phyloP scores from a whole-genome alignment of 2,888 invertebrate genomes.

The Orchesellides sinensis region DNA sequence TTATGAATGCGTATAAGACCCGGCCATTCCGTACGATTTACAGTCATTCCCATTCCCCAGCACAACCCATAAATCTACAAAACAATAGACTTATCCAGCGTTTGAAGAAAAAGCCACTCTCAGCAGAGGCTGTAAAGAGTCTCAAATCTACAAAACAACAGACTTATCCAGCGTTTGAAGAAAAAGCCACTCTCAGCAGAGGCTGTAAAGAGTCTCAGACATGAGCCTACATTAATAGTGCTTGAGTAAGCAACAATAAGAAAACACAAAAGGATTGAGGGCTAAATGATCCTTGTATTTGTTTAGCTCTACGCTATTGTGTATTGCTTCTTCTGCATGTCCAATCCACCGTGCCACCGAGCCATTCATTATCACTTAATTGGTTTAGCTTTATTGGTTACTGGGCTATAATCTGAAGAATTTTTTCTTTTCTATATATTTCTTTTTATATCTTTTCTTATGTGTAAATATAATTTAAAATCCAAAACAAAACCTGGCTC shows the following conservation, averaged over 20 bases:
- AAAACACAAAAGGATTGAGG: too few relatives aligned
- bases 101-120: not conserved
- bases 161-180: conserved; percentile 16
- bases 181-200: conserved; percentile 29
- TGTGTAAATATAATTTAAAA: too few relatives aligned
- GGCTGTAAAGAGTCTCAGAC: conserved; percentile 15
- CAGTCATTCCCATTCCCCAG: conserved; percentile 56
- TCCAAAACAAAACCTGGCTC: too few relatives aligned
- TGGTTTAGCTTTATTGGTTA: conserved; percentile 8
- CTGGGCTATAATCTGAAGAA: not conserved
- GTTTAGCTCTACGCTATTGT: not conserved
- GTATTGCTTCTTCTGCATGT: not conserved
- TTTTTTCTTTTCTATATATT: not conserved
- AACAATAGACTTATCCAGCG: conserved; percentile 43
- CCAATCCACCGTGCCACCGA: not conserved
- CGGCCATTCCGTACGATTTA: conserved; percentile 53
- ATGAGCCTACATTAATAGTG: conserved; percentile 26
- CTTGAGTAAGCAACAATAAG: not conserved
- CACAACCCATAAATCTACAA: conserved; percentile 56
- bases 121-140: too few relatives aligned
- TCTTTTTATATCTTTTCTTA: not conserved
- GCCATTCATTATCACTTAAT: conserved; percentile 20
- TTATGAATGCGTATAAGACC: conserved; percentile 41
- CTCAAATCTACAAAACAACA: conserved; percentile 59
- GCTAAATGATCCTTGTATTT: not conserved